A percentile compares a stretch with the other conserved stretches of the same genome.
Conservation (phyloP, 1,140 invertebrate genomes). For the Pseudomyrmex gracilis region DNA sequence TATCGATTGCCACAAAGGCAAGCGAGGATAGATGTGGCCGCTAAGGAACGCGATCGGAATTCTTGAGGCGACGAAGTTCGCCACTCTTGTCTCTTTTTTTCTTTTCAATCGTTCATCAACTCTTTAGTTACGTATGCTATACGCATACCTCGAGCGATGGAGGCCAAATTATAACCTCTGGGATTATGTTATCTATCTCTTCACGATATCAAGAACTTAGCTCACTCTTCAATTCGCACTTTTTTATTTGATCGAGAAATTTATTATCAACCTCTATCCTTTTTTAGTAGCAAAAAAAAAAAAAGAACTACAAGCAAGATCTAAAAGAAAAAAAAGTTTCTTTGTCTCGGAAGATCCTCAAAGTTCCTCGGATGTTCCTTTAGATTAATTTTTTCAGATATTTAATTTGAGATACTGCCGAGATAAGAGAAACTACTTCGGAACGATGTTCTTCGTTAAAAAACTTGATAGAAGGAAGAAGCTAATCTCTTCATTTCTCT, state of each 20-base stretch:
- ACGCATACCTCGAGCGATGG: slow-evolving; percentile 63
- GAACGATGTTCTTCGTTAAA: slow-evolving; percentile 8
- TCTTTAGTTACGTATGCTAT: slow-evolving; percentile 64
- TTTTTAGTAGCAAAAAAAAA: background rate
- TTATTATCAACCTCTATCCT: slow-evolving; percentile 37
- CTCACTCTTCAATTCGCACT: slow-evolving; percentile 27
- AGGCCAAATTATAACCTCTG: slow-evolving; percentile 71
- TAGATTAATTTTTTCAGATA: slow-evolving; percentile 37
- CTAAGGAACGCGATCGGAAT: slow-evolving; percentile 5
- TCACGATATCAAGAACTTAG: slow-evolving; percentile 53
- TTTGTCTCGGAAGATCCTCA: slow-evolving; percentile 2
- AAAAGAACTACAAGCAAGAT: slow-evolving; percentile 1
- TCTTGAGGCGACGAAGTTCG: slow-evolving; percentile 12
- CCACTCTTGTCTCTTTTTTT: slow-evolving; percentile 25
- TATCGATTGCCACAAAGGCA: slow-evolving; percentile 42
- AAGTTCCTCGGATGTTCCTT: background rate
- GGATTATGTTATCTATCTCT: slow-evolving; percentile 71
- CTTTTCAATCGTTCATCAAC: slow-evolving; percentile 2
- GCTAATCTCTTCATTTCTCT: background rate
- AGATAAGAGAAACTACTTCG: slow-evolving; percentile 24
- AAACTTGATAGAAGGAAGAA: background rate
- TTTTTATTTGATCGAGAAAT: slow-evolving; percentile 35
- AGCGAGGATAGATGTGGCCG: slow-evolving; percentile 32
- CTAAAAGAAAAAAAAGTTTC: background rate
- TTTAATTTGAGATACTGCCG: slow-evolving; percentile 25